These are phyloP conservation scores for Pavo muticus DNA, from an alignment of 2,113 vertebrate species.

Conservation along the genomic window DNA sequence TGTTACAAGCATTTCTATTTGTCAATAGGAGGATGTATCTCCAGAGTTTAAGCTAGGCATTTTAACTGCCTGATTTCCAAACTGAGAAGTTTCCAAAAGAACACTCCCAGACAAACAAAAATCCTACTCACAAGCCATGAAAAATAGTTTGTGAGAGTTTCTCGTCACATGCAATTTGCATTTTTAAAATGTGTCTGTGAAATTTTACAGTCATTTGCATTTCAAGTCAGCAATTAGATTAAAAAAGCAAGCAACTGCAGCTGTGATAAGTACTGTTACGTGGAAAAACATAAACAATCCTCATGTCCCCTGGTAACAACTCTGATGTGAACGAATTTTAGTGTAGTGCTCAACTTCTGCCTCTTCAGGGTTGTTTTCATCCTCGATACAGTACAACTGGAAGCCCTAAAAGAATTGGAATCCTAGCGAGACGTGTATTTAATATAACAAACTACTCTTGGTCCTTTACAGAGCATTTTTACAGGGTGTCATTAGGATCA, in stretches of 20 bases:
- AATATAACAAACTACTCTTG: not conserved
- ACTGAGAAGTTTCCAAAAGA: not conserved
- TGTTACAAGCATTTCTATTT: not conserved
- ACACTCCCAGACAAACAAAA: not conserved
- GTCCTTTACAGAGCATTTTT: not conserved
- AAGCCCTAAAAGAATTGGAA: not conserved
- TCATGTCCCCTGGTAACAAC: slow-evolving; percentile 26
- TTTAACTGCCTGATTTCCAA: not conserved
- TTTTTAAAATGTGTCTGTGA: slow-evolving; percentile 43
- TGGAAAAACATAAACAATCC: slow-evolving; percentile 35
- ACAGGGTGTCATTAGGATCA: not conserved
- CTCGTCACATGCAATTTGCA: not conserved
- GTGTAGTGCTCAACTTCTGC: fast-evolving
- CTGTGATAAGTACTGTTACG: slow-evolving; percentile 28
- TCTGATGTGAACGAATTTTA: not conserved
- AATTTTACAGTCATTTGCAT: slow-evolving; percentile 50
- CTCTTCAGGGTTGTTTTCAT: not conserved
- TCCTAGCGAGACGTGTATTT: not conserved
- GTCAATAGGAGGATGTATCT: not conserved
- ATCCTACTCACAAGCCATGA: not conserved
- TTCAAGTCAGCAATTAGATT: slow-evolving; percentile 60
- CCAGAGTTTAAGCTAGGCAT: not conserved
- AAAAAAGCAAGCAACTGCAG: slow-evolving; percentile 17
- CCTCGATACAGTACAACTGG: not conserved
- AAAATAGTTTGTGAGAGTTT: slow-evolving; percentile 40